These are phyloP conservation scores for Tinea semifulvella DNA, from an alignment of 2,888 invertebrate species.

Conservation along the genomic window DNA sequence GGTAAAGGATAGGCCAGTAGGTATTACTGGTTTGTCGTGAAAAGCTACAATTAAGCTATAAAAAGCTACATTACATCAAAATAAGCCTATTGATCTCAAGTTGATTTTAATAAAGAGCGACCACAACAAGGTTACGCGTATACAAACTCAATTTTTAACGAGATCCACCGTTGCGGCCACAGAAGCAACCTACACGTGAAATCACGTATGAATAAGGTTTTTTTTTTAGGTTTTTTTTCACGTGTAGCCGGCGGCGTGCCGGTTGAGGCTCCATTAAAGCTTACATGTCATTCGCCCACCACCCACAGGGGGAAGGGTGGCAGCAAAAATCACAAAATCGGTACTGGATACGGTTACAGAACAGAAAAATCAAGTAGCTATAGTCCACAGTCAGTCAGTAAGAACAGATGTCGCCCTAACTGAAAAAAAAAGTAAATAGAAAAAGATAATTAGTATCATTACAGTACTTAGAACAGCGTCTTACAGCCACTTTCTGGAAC, in stretches of 20 bases:
- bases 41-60: too few relatives aligned
- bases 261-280: slow-evolving; percentile 61
- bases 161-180: slow-evolving; percentile 55
- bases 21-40: too few relatives aligned
- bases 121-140: slow-evolving; percentile 9
- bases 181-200: slow-evolving; percentile 65
- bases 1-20: too few relatives aligned
- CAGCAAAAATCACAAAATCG: slow-evolving; percentile 59
- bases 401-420: too few relatives aligned
- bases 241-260: slow-evolving; percentile 54
- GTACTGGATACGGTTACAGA: too few relatives aligned
- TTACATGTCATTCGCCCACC: slow-evolving; percentile 58
- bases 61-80: neutral
- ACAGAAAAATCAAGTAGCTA: too few relatives aligned
- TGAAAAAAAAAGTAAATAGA: too few relatives aligned
- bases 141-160: slow-evolving; percentile 58
- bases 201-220: slow-evolving; percentile 64
- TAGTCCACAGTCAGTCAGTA: too few relatives aligned
- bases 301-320: slow-evolving; percentile 27
- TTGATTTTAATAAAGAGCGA: slow-evolving; percentile 9
- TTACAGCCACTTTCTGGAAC: too few relatives aligned
- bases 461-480: too few relatives aligned
- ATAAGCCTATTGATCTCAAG: neutral
- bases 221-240: slow-evolving; percentile 48
- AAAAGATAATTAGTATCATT: too few relatives aligned